A percentile compares a stretch with the other conserved stretches of the same genome.
Conservation (phyloP, 92 coral and sea anemone genomes). For the Palythoa grandis region DNA sequence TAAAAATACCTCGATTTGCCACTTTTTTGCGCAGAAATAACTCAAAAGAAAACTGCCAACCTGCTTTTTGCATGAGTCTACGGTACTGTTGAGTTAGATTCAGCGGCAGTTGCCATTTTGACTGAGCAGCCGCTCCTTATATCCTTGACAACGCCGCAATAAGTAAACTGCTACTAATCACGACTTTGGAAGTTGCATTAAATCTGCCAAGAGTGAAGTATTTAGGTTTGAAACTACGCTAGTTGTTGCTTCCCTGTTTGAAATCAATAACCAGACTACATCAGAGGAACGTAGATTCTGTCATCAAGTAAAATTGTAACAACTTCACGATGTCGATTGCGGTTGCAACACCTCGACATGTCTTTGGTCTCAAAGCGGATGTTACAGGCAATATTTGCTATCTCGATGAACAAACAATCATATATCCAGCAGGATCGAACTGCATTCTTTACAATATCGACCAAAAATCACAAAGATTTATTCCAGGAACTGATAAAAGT, state of each 20-base stretch:
- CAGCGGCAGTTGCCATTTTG: slow-evolving; percentile 15
- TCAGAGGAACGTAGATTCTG: not conserved
- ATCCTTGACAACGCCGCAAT: slow-evolving; percentile 32
- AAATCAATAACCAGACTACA: not conserved
- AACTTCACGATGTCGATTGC: slow-evolving; percentile 90
- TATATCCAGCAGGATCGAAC: slow-evolving; percentile 98
- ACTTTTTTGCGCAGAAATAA: too few relatives aligned
- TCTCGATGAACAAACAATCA: slow-evolving; percentile 97
- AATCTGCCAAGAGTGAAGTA: not conserved
- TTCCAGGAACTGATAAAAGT: slow-evolving; percentile 97
- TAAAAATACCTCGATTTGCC: too few relatives aligned
- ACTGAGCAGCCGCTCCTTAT: slow-evolving; percentile 42
- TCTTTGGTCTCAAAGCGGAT: slow-evolving; percentile 96
- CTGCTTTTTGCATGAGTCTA: not conserved
- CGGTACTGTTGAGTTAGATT: not conserved
- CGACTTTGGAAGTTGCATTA: not conserved
- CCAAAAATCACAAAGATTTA: slow-evolving; percentile 97
- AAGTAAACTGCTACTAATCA: slow-evolving; percentile 32
- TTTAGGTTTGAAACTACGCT: not conserved
- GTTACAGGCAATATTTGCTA: slow-evolving; percentile 96
- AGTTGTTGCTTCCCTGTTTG: not conserved
- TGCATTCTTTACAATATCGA: slow-evolving; percentile 96
- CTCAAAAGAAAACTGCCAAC: too few relatives aligned
- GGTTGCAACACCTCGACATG: slow-evolving; percentile 92
- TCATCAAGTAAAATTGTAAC: not conserved